A percentile compares a stretch with the other conserved stretches of the same genome.
phyloP scores from a whole-genome alignment of 2,113 vertebrate genomes.

The Callaeas wilsoni region DNA sequence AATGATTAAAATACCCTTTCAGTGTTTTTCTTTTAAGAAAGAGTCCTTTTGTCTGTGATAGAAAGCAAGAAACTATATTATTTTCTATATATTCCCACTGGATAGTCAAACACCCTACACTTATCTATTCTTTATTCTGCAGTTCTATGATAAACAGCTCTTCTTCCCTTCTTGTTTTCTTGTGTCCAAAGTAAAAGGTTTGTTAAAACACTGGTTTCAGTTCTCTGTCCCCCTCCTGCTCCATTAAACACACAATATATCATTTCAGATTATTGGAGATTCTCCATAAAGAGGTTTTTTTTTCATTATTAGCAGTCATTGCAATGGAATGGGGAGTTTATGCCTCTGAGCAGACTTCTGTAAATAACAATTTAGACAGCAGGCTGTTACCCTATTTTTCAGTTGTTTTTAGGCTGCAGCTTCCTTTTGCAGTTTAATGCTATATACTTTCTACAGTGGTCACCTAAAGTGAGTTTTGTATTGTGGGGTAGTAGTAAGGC shows the following conservation, averaged over 20 bases:
- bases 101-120: neutral
- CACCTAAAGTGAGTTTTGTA: neutral
- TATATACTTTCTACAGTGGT: neutral
- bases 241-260: neutral
- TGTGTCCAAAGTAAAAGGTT: neutral
- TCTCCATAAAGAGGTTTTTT: neutral
- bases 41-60: neutral
- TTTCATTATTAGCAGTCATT: neutral
- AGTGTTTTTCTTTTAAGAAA: neutral
- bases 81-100: neutral
- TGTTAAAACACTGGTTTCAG: neutral
- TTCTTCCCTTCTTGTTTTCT: neutral
- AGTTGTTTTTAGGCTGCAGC: neutral
- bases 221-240: neutral
- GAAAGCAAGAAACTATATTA: neutral
- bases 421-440: neutral
- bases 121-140: neutral
- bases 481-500: neutral
- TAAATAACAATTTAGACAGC: neutral
- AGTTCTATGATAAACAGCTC: neutral
- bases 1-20: neutral
- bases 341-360: neutral
- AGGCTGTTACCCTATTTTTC: neutral
- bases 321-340: neutral
- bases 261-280: neutral